Evolutionary conservation across 1,140 invertebrate species (phyloP).

Genomic region (Araneus ventricosus): DNA sequence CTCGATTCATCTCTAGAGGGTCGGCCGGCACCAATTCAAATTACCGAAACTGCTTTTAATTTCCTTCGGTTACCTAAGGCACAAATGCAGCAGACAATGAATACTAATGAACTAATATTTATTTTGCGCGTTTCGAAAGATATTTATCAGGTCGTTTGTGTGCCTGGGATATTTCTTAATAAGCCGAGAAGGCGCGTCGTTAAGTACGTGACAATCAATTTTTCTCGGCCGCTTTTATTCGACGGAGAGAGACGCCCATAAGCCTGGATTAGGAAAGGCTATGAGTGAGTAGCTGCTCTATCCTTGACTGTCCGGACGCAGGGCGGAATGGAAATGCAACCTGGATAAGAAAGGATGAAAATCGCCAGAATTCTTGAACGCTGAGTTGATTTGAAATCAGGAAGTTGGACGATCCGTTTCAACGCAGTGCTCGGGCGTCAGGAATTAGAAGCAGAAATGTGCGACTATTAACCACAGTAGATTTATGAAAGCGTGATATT

Average conservation of each 20-base stretch:
- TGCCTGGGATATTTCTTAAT: slow-evolving; percentile 38
- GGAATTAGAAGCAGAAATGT: too few relatives aligned
- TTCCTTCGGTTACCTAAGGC: slow-evolving; percentile 19
- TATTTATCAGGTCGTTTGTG: slow-evolving; percentile 38
- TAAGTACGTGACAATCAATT: slow-evolving; percentile 27
- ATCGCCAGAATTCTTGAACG: neutral
- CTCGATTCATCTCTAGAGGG: slow-evolving; percentile 15
- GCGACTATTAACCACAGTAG: too few relatives aligned
- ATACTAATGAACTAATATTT: slow-evolving; percentile 45
- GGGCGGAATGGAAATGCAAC: slow-evolving; percentile 11
- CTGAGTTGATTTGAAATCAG: too few relatives aligned
- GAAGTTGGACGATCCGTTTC: too few relatives aligned
- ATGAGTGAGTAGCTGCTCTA: neutral
- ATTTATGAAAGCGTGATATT: too few relatives aligned
- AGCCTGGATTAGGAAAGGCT: slow-evolving; percentile 3
- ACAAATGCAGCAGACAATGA: neutral
- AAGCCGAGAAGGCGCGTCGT: slow-evolving; percentile 39
- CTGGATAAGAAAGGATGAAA: neutral
- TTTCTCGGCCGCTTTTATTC: slow-evolving; percentile 29
- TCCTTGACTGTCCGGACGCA: neutral
- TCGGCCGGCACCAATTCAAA: slow-evolving; percentile 26
- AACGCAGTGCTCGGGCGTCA: too few relatives aligned
- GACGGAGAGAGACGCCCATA: slow-evolving; percentile 2
- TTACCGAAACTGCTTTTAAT: slow-evolving; percentile 28
- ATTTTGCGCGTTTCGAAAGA: slow-evolving; percentile 47